phyloP scores from a whole-genome alignment of 53 echinoderm and acorn worm genomes.

The Henricia sp. region DNA sequence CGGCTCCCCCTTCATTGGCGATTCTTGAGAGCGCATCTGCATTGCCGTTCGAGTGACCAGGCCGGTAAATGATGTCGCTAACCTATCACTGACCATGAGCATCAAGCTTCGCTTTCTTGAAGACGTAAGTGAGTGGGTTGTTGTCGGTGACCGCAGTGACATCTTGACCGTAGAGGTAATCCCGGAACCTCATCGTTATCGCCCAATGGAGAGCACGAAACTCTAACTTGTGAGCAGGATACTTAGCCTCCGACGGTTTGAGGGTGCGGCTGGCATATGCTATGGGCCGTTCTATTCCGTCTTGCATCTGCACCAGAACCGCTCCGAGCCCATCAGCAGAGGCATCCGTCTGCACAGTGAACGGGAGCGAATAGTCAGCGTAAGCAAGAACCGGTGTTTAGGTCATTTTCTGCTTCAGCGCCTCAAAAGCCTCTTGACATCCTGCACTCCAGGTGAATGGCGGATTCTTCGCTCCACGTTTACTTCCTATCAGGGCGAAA shows the following conservation, averaged over 20 bases:
- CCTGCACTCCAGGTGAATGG: conserved; percentile 36
- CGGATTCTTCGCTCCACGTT: background rate
- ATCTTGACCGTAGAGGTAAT: conserved; percentile 50
- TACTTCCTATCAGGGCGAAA: conserved; percentile 32
- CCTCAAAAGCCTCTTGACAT: conserved; percentile 26
- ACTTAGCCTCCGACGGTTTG: background rate
- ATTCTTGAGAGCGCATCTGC: conserved; percentile 64
- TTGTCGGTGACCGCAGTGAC: conserved; percentile 53
- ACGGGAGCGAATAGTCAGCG: conserved; percentile 35
- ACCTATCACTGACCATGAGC: conserved; percentile 61
- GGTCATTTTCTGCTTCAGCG: conserved; percentile 8
- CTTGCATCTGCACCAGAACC: conserved; percentile 30
- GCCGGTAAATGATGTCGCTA: conserved; percentile 50
- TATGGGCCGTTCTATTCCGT: background rate
- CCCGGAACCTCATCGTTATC: conserved; percentile 35
- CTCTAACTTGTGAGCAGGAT: conserved; percentile 64
- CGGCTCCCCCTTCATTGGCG: background rate
- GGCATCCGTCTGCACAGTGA: conserved; percentile 46
- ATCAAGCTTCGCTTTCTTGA: conserved; percentile 62
- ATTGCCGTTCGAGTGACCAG: conserved; percentile 45
- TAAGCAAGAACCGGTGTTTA: conserved; percentile 43
- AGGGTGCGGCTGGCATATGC: conserved; percentile 31
- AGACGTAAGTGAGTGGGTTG: conserved; percentile 59
- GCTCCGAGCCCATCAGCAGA: conserved; percentile 20
- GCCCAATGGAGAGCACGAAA: conserved; percentile 62